A percentile compares a stretch with the other conserved stretches of the same genome.
phyloP scores from a whole-genome alignment of 1,140 invertebrate genomes.

The Drosophila burlai region DNA sequence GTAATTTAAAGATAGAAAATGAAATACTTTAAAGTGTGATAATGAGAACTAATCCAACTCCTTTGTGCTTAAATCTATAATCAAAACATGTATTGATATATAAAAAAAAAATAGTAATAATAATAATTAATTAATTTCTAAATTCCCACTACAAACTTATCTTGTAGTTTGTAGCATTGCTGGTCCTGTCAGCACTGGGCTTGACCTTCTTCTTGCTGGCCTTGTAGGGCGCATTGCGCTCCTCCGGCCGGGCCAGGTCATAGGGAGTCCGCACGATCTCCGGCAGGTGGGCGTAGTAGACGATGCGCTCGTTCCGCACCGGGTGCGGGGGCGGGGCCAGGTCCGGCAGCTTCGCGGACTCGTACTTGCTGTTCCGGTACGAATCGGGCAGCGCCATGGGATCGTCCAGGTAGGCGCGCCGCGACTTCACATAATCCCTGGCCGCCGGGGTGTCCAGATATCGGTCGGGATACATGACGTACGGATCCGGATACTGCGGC shows the following conservation, averaged over 20 bases:
- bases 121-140: constrained; percentile 2
- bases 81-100: background rate
- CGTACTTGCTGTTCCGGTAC: constrained; percentile 58
- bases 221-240: constrained; percentile 51
- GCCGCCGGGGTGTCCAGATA: constrained; percentile 71
- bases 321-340: constrained; percentile 17
- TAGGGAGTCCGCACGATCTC: constrained; percentile 85
- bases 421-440: constrained; percentile 65
- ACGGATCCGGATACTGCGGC: constrained; percentile 79
- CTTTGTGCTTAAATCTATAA: background rate
- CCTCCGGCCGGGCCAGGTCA: constrained; percentile 39
- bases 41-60: constrained; percentile 1
- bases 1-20: background rate
- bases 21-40: background rate
- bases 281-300: constrained; percentile 86
- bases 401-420: constrained; percentile 63
- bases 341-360: constrained; percentile 51
- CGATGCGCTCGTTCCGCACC: constrained; percentile 76
- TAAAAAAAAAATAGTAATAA: constrained; percentile 13
- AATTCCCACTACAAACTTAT: constrained; percentile 32
- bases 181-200: constrained; percentile 7
- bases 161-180: constrained; percentile 61
- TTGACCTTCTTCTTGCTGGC: constrained; percentile 61
- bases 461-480: constrained; percentile 80
- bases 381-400: constrained; percentile 40